These are phyloP conservation scores for Cyanoderma ruficeps DNA, from an alignment of 2,113 vertebrate species.

Conservation along the genomic window DNA sequence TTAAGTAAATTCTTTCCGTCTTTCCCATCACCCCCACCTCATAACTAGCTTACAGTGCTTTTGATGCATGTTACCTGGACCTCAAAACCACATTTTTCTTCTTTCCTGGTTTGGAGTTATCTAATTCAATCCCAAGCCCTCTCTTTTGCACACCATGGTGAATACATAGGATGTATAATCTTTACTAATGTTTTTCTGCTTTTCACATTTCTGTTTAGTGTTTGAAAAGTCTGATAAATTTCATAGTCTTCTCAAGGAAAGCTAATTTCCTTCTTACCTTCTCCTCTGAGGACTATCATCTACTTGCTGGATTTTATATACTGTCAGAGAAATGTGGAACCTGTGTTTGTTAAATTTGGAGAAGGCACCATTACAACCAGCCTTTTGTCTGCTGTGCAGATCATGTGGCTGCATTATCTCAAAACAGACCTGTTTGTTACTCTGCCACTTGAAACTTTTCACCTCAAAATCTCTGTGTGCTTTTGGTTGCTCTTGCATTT, in stretches of 20 bases:
- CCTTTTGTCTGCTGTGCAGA: background rate
- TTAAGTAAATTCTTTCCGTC: background rate
- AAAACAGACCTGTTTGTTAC: background rate
- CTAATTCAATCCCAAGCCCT: background rate
- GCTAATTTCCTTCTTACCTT: background rate
- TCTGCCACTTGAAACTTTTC: background rate
- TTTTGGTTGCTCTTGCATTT: background rate
- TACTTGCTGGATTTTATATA: background rate
- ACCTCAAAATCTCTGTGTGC: background rate
- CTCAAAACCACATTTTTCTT: background rate
- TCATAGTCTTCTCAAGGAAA: background rate
- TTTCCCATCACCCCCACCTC: background rate
- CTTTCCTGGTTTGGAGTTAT: background rate
- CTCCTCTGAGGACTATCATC: background rate
- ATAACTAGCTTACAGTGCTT: background rate
- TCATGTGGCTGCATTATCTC: background rate
- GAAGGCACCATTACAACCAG: background rate
- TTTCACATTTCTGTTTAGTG: background rate
- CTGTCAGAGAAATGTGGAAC: background rate
- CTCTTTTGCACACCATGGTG: background rate
- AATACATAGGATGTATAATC: background rate
- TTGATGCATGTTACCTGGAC: background rate
- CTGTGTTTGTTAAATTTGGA: background rate
- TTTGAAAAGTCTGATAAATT: background rate
- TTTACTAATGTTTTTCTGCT: background rate